These are phyloP conservation scores for Pammene fasciana DNA, from an alignment of 2,888 invertebrate genomes.

Conservation along the genomic window DNA sequence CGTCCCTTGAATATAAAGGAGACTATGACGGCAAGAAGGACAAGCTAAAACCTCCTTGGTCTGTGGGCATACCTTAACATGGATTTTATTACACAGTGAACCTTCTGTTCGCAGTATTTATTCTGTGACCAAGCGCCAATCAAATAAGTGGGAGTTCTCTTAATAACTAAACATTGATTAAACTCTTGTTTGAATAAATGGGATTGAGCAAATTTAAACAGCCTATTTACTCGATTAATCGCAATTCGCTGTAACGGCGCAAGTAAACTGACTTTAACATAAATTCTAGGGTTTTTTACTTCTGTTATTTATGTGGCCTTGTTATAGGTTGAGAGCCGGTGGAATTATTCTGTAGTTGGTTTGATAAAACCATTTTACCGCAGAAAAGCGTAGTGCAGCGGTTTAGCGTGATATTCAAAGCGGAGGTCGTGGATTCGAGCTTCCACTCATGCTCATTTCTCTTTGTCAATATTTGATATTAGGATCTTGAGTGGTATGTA, in stretches of 20 bases:
- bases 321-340: constrained; percentile 47
- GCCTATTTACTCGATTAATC: constrained; percentile 41
- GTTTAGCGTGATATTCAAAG: not conserved
- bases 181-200: constrained; percentile 33
- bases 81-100: no score
- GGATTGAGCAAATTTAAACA: constrained; percentile 35
- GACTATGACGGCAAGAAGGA: no score
- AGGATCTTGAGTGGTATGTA: no score
- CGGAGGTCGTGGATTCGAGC: no score
- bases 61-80: no score
- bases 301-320: constrained; percentile 75
- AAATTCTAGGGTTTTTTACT: constrained; percentile 58
- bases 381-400: no score
- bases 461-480: no score
- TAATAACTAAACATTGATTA: constrained; percentile 37
- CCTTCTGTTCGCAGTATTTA: no score
- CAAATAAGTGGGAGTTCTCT: not conserved
- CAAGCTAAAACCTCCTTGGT: no score
- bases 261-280: constrained; percentile 49
- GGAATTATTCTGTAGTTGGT: not conserved
- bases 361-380: not conserved
- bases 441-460: no score
- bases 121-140: not conserved
- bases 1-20: no score
- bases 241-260: constrained; percentile 17